Percentiles rank a stretch among this genome's conserved stretches.
These are phyloP conservation scores for Pseudochirops corinnae DNA, from an alignment of 2,797 vertebrate genomes.

Conservation along the genomic window DNA sequence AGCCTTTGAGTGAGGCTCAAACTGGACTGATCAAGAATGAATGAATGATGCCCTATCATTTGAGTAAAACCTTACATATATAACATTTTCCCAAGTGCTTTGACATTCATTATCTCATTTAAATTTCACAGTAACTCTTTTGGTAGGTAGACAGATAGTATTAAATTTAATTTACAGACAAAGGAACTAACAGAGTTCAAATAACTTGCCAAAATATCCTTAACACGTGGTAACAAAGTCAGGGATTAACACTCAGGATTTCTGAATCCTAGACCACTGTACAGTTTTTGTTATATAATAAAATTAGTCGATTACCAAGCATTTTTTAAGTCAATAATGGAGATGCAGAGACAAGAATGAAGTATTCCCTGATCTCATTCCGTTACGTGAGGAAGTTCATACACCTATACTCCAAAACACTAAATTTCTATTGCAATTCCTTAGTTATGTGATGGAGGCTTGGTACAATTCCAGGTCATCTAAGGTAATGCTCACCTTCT, in stretches of 20 bases:
- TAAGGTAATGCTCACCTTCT: background rate
- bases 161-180: background rate
- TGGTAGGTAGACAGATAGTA: background rate
- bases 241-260: background rate
- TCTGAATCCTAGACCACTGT: background rate
- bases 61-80: background rate
- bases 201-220: background rate
- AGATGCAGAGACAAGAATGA: background rate
- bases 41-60: background rate
- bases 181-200: background rate
- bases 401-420: background rate
- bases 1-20: background rate
- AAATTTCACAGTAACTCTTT: background rate
- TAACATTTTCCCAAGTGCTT: background rate
- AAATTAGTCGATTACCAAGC: background rate
- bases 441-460: background rate
- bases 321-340: background rate
- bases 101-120: background rate
- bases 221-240: background rate
- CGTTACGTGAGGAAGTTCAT: background rate
- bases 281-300: background rate
- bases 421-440: background rate
- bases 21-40: background rate
- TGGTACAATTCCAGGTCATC: background rate
- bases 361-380: background rate